phyloP scores from a whole-genome alignment of 2,888 invertebrate genomes.

The Melinaea marsaeus region DNA sequence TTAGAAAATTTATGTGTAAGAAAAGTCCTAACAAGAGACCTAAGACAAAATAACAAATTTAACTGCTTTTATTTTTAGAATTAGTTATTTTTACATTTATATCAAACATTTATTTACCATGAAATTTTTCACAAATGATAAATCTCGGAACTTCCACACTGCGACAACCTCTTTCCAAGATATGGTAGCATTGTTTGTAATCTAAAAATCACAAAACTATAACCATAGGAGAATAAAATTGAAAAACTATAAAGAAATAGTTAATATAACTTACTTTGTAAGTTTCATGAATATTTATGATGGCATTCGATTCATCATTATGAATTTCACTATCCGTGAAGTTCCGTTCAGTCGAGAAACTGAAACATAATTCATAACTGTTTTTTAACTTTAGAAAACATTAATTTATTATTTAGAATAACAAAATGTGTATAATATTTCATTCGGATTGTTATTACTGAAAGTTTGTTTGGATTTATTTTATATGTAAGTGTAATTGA shows the following conservation, averaged over 20 bases:
- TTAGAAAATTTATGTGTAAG: too few species aligned
- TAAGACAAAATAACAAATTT: too few species aligned
- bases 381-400: background rate
- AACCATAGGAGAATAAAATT: background rate
- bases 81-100: background rate
- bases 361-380: background rate
- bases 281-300: conserved; percentile 35
- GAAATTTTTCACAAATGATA: conserved; percentile 35
- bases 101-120: conserved; percentile 35
- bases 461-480: too few species aligned
- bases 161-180: conserved; percentile 43
- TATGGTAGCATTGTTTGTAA: conserved; percentile 44
- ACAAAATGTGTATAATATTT: background rate
- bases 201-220: conserved; percentile 39
- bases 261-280: conserved; percentile 36
- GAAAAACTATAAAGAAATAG: background rate
- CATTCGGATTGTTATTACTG: too few species aligned
- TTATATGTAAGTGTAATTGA: too few species aligned
- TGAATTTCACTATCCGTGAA: conserved; percentile 40
- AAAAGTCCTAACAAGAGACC: too few species aligned
- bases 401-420: conserved; percentile 8
- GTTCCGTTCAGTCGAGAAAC: conserved; percentile 25
- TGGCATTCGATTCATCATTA: conserved; percentile 22
- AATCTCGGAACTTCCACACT: conserved; percentile 35
- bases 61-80: too few species aligned